These are phyloP conservation scores for Hepsetus odoe DNA, from an alignment of 2,113 vertebrate genomes.

Conservation along the genomic window DNA sequence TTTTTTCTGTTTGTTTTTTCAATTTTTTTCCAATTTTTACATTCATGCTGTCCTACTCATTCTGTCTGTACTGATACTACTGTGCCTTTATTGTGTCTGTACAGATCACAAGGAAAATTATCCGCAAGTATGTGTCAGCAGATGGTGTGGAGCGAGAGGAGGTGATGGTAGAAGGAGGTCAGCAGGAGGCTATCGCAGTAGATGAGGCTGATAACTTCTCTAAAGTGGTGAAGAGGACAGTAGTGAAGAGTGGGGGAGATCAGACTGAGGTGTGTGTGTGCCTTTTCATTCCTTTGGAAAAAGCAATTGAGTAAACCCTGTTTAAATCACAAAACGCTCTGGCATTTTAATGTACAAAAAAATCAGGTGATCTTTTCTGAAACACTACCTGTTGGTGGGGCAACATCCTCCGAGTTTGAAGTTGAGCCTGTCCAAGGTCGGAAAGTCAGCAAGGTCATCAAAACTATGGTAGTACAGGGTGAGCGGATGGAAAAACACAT, in stretches of 20 bases:
- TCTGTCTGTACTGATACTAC: not conserved
- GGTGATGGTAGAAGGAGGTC: slow-evolving; percentile 79
- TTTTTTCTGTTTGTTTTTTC: too few relatives aligned
- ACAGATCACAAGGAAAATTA: slow-evolving; percentile 93
- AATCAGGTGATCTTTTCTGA: slow-evolving; percentile 85
- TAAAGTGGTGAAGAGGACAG: slow-evolving; percentile 88
- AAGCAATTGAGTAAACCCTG: not conserved
- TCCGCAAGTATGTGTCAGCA: slow-evolving; percentile 82
- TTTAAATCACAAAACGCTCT: too few relatives aligned
- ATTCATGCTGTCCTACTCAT: not conserved
- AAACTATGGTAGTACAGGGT: slow-evolving; percentile 88
- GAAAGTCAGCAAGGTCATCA: slow-evolving; percentile 94
- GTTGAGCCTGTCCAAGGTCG: slow-evolving; percentile 87
- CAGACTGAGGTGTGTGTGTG: slow-evolving; percentile 81
- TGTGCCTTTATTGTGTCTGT: not conserved
- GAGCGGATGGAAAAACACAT: slow-evolving; percentile 88
- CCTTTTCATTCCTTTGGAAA: not conserved
- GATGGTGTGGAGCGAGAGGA: slow-evolving; percentile 88
- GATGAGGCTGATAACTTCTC: slow-evolving; percentile 86
- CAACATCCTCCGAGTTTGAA: slow-evolving; percentile 83
- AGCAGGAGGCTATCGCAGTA: slow-evolving; percentile 76
- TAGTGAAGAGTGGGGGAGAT: slow-evolving; percentile 83
- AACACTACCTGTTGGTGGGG: slow-evolving; percentile 65
- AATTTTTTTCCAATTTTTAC: too few relatives aligned
- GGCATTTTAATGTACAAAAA: not conserved